Evolutionary conservation across 2,797 vertebrate genomes (phyloP).

Genomic region (Columba guinea): DNA sequence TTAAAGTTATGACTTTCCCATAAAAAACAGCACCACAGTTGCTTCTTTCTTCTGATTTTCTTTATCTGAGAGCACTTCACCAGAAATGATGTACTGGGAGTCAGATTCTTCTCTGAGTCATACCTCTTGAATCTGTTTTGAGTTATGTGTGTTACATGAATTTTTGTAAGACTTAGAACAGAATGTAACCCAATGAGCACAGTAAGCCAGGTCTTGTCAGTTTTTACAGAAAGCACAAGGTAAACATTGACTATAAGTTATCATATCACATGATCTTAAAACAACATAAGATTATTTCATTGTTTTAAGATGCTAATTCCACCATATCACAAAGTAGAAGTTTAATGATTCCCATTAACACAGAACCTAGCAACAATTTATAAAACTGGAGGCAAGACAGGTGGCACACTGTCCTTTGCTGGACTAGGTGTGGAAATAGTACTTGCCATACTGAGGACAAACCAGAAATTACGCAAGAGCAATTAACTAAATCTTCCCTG

Average conservation of each 20-base stretch:
- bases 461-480: constrained; percentile 31
- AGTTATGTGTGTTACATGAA: accelerated
- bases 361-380: background rate
- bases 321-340: background rate
- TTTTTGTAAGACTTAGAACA: background rate
- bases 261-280: background rate
- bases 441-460: constrained; percentile 1
- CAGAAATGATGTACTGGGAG: background rate
- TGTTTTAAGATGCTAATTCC: background rate
- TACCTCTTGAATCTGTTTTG: background rate
- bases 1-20: background rate
- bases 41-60: background rate
- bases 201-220: background rate
- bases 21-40: accelerated
- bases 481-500: constrained; percentile 39
- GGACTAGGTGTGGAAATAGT: constrained; percentile 15
- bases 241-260: background rate
- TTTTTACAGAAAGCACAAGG: background rate
- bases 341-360: background rate
- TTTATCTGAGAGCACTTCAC: background rate
- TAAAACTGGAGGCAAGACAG: background rate
- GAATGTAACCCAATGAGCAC: background rate
- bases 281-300: background rate
- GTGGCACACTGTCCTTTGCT: background rate
- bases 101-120: background rate